Evolutionary conservation across 1,140 invertebrate genomes (phyloP).

Genomic region (Dinothrombium tinctorium): DNA sequence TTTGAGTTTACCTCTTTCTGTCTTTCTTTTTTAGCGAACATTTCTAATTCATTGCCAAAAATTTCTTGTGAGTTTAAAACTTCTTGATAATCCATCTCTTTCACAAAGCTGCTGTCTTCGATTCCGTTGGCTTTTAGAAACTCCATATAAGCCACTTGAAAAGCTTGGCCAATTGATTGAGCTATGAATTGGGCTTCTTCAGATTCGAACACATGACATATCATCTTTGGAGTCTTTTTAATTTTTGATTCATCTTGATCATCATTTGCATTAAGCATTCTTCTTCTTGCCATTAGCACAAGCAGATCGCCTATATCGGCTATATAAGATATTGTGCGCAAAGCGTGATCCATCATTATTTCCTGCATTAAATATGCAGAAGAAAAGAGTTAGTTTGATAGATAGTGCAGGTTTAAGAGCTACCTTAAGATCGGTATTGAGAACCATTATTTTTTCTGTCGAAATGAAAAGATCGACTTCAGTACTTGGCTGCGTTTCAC

Average conservation of each 20-base stretch:
- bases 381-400: background rate
- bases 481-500: constrained; percentile 92
- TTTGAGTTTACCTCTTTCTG: constrained; percentile 63
- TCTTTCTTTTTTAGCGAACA: constrained; percentile 97
- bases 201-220: constrained; percentile 98
- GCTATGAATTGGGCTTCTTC: constrained; percentile 98
- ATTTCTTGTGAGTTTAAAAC: constrained; percentile 99
- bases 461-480: constrained; percentile 99
- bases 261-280: constrained; percentile 14
- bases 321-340: constrained; percentile 92
- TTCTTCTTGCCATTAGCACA: constrained; percentile 87
- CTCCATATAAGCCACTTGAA: constrained; percentile 99
- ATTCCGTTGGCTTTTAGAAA: constrained; percentile 99
- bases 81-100: constrained; percentile 99
- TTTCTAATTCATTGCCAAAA: constrained; percentile 95
- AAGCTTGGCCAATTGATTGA: constrained; percentile 97
- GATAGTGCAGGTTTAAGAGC: constrained; percentile 6
- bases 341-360: constrained; percentile 99
- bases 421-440: constrained; percentile 91
- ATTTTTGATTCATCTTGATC: constrained; percentile 33
- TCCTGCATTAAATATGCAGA: constrained; percentile 32
- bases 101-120: constrained; percentile 96
- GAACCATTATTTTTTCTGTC: constrained; percentile 98
- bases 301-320: constrained; percentile 99
- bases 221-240: constrained; percentile 86